Base-by-base conservation (phyloP, 2,113 vertebrate species). In the Syngnathoides biaculeatus region DNA sequence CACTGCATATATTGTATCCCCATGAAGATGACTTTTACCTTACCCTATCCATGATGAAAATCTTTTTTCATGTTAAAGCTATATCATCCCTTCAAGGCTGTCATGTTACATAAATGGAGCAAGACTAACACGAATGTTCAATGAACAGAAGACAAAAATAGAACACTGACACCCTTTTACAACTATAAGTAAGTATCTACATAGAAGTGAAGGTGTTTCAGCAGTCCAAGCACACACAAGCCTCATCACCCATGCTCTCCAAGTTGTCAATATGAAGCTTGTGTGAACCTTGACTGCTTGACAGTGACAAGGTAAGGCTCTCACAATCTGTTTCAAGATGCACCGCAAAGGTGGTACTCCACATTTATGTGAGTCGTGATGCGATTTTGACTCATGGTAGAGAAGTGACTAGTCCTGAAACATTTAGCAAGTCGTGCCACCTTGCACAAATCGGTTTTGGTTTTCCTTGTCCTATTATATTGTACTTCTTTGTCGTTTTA, bases 321-420 rank as follows among this genome's bases (percentile, higher is more conserved):
- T 87, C 71, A 66, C 65, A 27, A 69, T 62, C 75, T 73, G 61
- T 66, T 73, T 74, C 62, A 70, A 78, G 77, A 86, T 79, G 73
- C 77, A 79, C 9, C 64, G 27, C 53, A 42, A 77, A 74, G 52
- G 67, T 66, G 43, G 72, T 81, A 63, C 0, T 6, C 64, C 38
- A 19, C 59, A 65, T 71, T 64, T 64, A 55, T 64, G 27, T 10
- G 4, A 30, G 60, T 20, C 39, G 2, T 8, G 72, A 79, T 72
- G 70, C 75, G 22, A 72, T 67, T 61, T 57, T 63, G 68, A 52
- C 66, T 68, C 39, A 4, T 55, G 0, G 39, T 50, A 1, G 24
- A 27, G 56, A 73, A 58, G 3, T 53, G 55, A n/a, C 65, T 50
- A 71, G 63, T 48, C 60, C 35, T 84, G 43, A 79, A 84, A 80